phyloP scores from a whole-genome alignment of 1,140 invertebrate species.

The Atta cephalotes region DNA sequence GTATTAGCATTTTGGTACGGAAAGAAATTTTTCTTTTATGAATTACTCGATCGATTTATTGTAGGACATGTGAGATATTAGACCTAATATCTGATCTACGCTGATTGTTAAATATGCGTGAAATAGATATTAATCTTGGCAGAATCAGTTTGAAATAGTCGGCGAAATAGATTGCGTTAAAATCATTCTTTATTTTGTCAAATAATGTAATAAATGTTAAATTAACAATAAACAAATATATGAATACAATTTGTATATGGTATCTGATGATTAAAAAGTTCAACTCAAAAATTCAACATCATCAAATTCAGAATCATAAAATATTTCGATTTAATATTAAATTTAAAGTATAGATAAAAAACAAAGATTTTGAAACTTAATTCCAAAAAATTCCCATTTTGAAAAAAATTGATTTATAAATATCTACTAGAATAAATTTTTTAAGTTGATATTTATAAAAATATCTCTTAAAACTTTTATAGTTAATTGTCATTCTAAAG shows the following conservation, averaged over 20 bases:
- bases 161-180: not conserved
- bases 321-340: not conserved
- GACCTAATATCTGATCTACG: not conserved
- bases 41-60: slow-evolving; percentile 10
- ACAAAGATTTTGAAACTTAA: not conserved
- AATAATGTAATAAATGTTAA: not conserved
- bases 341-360: not conserved
- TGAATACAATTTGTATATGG: not conserved
- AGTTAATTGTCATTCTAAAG: too few relatives aligned
- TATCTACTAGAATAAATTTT: not conserved
- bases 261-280: not conserved
- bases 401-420: not conserved
- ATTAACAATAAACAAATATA: slow-evolving; percentile 13
- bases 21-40: slow-evolving; percentile 11
- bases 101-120: slow-evolving; percentile 12
- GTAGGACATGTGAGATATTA: not conserved
- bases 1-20: not conserved
- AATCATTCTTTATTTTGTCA: not conserved
- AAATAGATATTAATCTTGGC: slow-evolving; percentile 33
- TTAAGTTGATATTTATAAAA: too few relatives aligned
- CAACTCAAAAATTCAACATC: not conserved
- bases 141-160: not conserved
- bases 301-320: not conserved
- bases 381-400: not conserved
- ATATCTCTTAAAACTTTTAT: too few relatives aligned